Conservation (phyloP, 1,140 invertebrate genomes). For the Melipona quadrifasciata region DNA sequence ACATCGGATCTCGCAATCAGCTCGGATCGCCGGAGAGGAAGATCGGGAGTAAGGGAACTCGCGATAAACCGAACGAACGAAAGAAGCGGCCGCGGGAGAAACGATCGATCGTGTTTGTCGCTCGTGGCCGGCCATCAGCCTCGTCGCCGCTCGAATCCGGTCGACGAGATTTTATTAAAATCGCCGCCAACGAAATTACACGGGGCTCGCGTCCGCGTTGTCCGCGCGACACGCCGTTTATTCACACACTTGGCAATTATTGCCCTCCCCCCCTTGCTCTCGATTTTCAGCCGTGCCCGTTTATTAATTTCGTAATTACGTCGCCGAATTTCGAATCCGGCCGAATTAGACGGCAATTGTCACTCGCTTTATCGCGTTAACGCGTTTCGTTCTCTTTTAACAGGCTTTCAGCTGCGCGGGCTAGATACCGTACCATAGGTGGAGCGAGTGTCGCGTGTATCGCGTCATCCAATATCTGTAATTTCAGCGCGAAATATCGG, state of each 20-base stretch:
- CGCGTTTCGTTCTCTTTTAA: background rate
- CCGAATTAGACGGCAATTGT: background rate
- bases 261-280: background rate
- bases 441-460: background rate
- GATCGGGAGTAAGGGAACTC: slow-evolving; percentile 12
- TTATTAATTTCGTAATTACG: slow-evolving; percentile 32
- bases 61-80: slow-evolving; percentile 3
- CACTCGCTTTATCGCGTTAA: background rate
- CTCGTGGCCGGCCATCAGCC: background rate
- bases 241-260: slow-evolving; percentile 22
- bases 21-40: slow-evolving; percentile 15
- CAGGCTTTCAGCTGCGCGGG: background rate
- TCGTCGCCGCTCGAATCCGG: background rate
- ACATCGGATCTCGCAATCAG: slow-evolving; percentile 31
- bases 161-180: background rate
- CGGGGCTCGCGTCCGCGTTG: background rate
- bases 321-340: background rate
- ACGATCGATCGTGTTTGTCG: slow-evolving; percentile 19
- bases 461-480: slow-evolving; percentile 3
- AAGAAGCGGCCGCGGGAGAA: background rate
- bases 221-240: background rate
- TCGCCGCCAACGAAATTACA: background rate
- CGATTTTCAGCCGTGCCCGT: background rate
- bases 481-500: background rate
- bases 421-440: background rate